Percentiles rank a stretch among this genome's conserved stretches.
phyloP scores from a whole-genome alignment of 2,113 vertebrate genomes.

The Neotragus pygmaeus region DNA sequence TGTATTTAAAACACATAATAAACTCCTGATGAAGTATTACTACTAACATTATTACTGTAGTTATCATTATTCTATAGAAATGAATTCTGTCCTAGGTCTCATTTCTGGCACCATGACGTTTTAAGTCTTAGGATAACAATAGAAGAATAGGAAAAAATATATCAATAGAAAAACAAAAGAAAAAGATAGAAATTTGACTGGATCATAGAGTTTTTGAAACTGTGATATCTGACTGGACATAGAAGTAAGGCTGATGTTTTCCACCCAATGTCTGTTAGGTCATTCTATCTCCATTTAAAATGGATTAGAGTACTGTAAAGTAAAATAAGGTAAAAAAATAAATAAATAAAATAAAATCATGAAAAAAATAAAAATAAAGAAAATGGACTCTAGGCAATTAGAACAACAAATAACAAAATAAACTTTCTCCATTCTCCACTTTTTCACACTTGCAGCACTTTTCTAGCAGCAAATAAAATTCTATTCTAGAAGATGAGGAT shows the following conservation, averaged over 20 bases:
- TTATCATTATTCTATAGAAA: not conserved
- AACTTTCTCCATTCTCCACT: not conserved
- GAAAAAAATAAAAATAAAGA: too few relatives aligned
- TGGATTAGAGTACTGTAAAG: too few relatives aligned
- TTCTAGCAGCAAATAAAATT: not conserved
- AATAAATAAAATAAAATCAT: too few relatives aligned
- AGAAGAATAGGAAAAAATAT: not conserved
- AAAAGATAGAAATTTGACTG: not conserved
- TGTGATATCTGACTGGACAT: not conserved
- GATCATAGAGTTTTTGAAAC: not conserved
- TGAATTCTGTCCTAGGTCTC: not conserved
- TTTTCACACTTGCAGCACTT: not conserved
- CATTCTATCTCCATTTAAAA: not conserved
- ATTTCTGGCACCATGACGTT: not conserved
- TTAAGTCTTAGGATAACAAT: not conserved
- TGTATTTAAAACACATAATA: not conserved
- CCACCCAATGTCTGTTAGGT: not conserved
- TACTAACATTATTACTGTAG: not conserved
- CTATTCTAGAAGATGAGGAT: not conserved
- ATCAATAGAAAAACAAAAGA: not conserved
- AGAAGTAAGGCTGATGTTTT: not conserved
- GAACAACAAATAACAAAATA: not conserved
- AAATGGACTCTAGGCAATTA: not conserved
- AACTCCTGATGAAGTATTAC: not conserved
- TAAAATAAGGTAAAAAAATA: too few relatives aligned